Base-by-base conservation (phyloP, 1,140 invertebrate genomes). In the Melanaphis sacchari region DNA sequence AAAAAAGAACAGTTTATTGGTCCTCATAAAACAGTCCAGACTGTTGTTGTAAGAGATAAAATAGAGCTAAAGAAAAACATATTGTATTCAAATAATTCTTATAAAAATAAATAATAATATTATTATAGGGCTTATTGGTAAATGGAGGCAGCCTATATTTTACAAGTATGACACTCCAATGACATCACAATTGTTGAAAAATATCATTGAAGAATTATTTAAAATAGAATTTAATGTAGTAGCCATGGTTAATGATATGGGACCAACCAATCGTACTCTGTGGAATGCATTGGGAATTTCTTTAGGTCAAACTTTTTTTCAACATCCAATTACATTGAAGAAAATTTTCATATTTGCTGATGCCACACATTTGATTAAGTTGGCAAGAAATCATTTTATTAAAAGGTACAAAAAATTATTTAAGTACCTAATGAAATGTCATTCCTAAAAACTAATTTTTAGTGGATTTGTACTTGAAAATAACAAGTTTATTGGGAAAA, bases 1-100 rank as follows among this genome's bases (percentile, higher is more conserved):
- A 81, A 81, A 81, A 36, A 81, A 36, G 31, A 81, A n/a, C 76
- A 81, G n/a, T 81, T 81, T 36, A 81, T 81, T 81, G 76, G 76
- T 38, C 76, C 76, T 6, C 76, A 81, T 81, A 15, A n/a, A 81
- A 81, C 76, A 81, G 76, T 81, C 31, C 76, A 81, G n/a, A 81
- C 76, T 36, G 36, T 81, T 36, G 0, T 81, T 36, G 76, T n/a
- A 81, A 81, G 76, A 81, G 76, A 36, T 81, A 52, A 24, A 3
- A 52, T 24, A 1, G 5, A 52, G 52, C 52, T 21, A 81, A 36
- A 36, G 15, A 81, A 81, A 66, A 81, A 76, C n/a, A 81, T 21
- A 81, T 52, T 52, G 22, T 81, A 36, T 81, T 36, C 22, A 52
- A 52, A 52, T 24, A 52, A 52, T 52, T 52, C 52, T 52, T 52